A percentile compares a stretch with the other conserved stretches of the same genome.
Evolutionary conservation across 2,113 vertebrate species (phyloP).

Genomic region (Dryoscopus gambensis): DNA sequence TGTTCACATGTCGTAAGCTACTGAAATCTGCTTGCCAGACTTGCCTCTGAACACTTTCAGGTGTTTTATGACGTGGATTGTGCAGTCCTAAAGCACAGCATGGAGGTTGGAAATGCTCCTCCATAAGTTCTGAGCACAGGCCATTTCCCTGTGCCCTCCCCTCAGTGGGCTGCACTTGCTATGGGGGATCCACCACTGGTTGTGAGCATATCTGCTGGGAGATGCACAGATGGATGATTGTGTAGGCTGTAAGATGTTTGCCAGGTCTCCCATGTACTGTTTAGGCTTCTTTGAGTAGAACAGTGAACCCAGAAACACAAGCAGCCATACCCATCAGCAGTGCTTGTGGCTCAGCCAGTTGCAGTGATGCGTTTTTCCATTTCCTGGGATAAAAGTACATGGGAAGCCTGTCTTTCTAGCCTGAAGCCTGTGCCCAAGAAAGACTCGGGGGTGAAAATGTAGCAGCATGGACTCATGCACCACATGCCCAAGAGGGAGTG

Average conservation of each 20-base stretch:
- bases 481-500: not conserved
- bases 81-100: fast-evolving
- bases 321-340: not conserved
- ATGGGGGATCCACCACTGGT: not conserved
- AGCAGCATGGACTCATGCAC: not conserved
- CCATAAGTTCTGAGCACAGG: not conserved
- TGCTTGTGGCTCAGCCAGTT: not conserved
- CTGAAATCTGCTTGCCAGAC: not conserved
- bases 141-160: not conserved
- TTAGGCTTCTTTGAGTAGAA: not conserved
- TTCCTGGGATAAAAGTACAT: not conserved
- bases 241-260: not conserved
- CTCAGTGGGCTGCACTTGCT: not conserved
- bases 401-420: not conserved
- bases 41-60: not conserved
- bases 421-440: not conserved
- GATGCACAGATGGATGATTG: not conserved
- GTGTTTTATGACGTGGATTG: not conserved
- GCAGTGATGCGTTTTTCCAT: not conserved
- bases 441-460: not conserved
- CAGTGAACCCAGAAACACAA: not conserved
- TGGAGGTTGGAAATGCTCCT: not conserved
- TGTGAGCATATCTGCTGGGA: not conserved
- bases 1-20: not conserved
- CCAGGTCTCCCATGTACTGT: not conserved